These are phyloP conservation scores for Anarhynchus alexandrinus DNA, from an alignment of 2,113 vertebrate genomes.

Conservation along the genomic window DNA sequence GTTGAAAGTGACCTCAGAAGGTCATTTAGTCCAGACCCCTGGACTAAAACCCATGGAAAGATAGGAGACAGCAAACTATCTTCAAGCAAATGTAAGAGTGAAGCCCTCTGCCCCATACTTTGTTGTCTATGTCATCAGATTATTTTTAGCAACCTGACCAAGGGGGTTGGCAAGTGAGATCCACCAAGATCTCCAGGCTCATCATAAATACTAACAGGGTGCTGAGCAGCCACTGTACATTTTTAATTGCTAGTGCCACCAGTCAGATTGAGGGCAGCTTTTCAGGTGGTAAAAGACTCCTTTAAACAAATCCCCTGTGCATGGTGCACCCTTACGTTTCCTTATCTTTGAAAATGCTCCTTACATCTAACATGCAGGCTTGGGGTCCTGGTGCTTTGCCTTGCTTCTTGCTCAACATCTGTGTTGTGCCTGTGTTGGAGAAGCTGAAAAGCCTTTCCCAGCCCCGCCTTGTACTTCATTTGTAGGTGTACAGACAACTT, in stretches of 20 bases:
- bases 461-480: not conserved
- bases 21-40: not conserved
- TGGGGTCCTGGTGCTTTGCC: accelerated
- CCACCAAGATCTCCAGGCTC: not conserved
- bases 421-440: not conserved
- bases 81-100: not conserved
- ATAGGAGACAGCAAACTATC: not conserved
- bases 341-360: not conserved
- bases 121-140: not conserved
- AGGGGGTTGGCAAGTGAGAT: not conserved
- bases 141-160: not conserved
- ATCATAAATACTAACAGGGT: not conserved
- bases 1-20: not conserved
- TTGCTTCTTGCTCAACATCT: not conserved
- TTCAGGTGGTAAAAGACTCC: not conserved
- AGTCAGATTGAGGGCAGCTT: not conserved
- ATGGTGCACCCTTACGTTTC: not conserved
- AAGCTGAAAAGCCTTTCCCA: not conserved
- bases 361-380: accelerated
- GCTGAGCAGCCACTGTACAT: not conserved
- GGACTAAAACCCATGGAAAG: not conserved
- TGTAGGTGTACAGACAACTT: not conserved
- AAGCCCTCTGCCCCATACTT: not conserved
- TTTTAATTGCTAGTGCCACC: not conserved
- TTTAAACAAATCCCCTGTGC: not conserved